Base-by-base conservation (phyloP, 2,888 invertebrate species). In the Eupsilia transversa region DNA sequence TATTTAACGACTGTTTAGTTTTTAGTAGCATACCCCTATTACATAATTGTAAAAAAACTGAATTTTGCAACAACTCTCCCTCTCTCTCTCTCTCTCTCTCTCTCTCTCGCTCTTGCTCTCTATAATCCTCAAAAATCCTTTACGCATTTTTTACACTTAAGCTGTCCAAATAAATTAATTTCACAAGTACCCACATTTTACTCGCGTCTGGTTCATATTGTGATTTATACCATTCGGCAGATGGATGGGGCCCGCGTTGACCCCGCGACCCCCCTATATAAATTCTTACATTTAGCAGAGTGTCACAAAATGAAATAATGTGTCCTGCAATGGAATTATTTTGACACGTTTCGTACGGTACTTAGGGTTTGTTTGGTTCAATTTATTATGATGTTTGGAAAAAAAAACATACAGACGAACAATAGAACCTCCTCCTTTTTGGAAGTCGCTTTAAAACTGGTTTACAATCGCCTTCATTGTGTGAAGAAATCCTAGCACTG, bases 241-340 rank as follows among this genome's bases (percentile, higher is more conserved):
- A 92, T 89, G 86, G 89, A 92, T 90, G 90, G 87, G 88, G 83
- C 82, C 87, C 83, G 84, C 67, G 84, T 85, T 91, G 89, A 89
- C 91, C 87, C 91, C 86, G 82, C 82, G 89, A 88, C 89, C 89
- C 90, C 85, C 82, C 87, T 90, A 91, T 92, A 93, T 95, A 94
- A 95, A 94, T 94, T 94, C 92, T 91, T 90, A 90, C 91, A 90
- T 91, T 88, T 89, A 89, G 88, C 90, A 83, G 90, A 91, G 90
- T 89, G 87, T 89, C 91, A 90, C 89, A 82, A 86, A 88, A 86
- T 88, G 82, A 87, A 88, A 90, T 89, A 89, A 91, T 89, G 88
- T 89, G 88, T 90, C 85, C 86, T 86, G 84, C 85, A 70, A 78
- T 75, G 88, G 89, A 92, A 93, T 93, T 92, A 93, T 92, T 93